Base-by-base conservation (phyloP, 2,797 vertebrate species). In the Aratinga solstitialis region DNA sequence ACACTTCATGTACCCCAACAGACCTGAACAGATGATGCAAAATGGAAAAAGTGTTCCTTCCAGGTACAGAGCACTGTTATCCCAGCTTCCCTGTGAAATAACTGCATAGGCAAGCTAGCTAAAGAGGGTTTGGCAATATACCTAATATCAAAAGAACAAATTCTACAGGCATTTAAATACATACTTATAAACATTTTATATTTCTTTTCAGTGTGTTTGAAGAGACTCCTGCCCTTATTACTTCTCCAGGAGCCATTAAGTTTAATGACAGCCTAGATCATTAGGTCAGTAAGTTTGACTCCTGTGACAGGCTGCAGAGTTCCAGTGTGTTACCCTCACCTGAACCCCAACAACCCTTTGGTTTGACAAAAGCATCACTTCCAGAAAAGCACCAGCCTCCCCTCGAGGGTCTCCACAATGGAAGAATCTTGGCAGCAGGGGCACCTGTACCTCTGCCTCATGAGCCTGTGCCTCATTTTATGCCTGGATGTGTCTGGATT, bases 181-280 rank as follows among this genome's bases (percentile, higher is more conserved):
- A 48, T 50, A 27, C 77, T 42, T 82, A 53, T 27, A 74, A 71
- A 89, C 1, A 6, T 32, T 84, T 82, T 42, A 7, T 65, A 87
- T 67, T 79, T 68, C 54, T 91, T 92, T 71, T 59, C 90, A 66
- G 21, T 9, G 26, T 56, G 51, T 53, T 92, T 67, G 77, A 94
- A 69, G 87, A 79, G 67, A 65, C 36, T 93, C 24, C 50, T 72
- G 68, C 45, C 45, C 67, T 90, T 89, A 90, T 34, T 83, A 75
- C 50, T 90, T 93, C 86, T 94, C 51, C 86, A 90, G 84, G 23
- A 94, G 65, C 53, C 74, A 59, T 45, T 36, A 84, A 45, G 47
- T 90, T 84, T 91, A 93, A 87, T 0, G 0, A 82, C 3, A 1
- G 53, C 23, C 38, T 13, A 43, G 38, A 83, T 13, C 0, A 4